phyloP scores from a whole-genome alignment of 2,113 vertebrate species.

The Tragulus kanchil region DNA sequence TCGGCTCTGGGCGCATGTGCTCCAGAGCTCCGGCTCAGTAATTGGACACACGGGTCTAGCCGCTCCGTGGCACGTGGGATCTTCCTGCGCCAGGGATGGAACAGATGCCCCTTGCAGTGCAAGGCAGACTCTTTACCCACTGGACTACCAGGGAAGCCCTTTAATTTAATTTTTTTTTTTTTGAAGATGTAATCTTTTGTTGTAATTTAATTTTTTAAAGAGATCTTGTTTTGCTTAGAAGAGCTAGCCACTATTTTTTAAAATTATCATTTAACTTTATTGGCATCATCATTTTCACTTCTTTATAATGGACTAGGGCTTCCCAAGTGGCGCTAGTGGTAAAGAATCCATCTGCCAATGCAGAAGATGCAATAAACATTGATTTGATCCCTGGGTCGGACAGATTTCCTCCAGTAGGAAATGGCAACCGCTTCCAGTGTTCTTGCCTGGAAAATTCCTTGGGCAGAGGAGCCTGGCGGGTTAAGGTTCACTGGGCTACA shows the following conservation, averaged over 20 bases:
- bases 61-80: too few species aligned
- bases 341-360: background rate
- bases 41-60: too few species aligned
- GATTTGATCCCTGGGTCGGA: background rate
- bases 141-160: too few species aligned
- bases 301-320: background rate
- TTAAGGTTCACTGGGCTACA: background rate
- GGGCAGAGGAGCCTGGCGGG: background rate
- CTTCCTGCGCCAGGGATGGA: too few species aligned
- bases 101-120: too few species aligned
- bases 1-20: too few species aligned
- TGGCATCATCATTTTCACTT: constrained; percentile 18
- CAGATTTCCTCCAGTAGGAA: background rate
- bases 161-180: too few species aligned
- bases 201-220: background rate
- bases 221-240: constrained; percentile 15
- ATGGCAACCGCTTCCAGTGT: background rate
- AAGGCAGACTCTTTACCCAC: too few species aligned
- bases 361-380: background rate
- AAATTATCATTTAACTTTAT: background rate
- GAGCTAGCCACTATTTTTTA: background rate
- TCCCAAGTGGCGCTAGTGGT: background rate
- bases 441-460: background rate
- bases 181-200: too few species aligned
- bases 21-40: too few species aligned